These are phyloP conservation scores for Peromyscus polionotus DNA, from an alignment of 2,113 vertebrate species.

Conservation along the genomic window DNA sequence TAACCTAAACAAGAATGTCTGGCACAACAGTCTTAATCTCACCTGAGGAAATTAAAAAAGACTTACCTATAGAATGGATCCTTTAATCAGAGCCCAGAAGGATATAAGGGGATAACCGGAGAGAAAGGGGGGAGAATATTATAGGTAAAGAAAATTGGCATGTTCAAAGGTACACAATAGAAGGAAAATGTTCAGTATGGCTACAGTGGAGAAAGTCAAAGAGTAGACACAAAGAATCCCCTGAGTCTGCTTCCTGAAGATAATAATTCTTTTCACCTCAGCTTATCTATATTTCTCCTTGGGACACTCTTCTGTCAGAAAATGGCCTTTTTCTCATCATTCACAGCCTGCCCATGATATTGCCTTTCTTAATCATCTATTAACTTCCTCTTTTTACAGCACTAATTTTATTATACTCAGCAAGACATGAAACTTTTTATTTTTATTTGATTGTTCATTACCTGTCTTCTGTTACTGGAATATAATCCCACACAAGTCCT, in stretches of 20 bases:
- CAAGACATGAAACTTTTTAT: neutral
- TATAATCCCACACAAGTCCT: neutral
- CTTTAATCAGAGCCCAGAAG: neutral
- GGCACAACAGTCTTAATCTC: neutral
- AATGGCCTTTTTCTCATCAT: neutral
- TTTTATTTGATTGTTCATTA: neutral
- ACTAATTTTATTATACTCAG: neutral
- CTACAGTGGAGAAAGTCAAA: neutral
- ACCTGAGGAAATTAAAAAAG: neutral
- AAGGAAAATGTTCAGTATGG: constrained; percentile 21
- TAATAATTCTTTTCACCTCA: neutral
- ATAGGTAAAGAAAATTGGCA: neutral
- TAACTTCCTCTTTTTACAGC: neutral
- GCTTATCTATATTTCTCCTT: neutral
- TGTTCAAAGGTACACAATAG: neutral
- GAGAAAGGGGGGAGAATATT: neutral
- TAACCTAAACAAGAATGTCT: neutral
- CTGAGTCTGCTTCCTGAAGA: neutral
- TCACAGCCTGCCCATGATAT: neutral
- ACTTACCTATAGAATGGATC: neutral
- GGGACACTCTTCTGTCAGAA: neutral
- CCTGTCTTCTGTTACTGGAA: neutral
- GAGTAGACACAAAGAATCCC: neutral
- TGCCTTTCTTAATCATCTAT: constrained; percentile 16
- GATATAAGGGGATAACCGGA: neutral